phyloP scores from a whole-genome alignment of 2,113 vertebrate species.

The Amphiprion ocellaris region DNA sequence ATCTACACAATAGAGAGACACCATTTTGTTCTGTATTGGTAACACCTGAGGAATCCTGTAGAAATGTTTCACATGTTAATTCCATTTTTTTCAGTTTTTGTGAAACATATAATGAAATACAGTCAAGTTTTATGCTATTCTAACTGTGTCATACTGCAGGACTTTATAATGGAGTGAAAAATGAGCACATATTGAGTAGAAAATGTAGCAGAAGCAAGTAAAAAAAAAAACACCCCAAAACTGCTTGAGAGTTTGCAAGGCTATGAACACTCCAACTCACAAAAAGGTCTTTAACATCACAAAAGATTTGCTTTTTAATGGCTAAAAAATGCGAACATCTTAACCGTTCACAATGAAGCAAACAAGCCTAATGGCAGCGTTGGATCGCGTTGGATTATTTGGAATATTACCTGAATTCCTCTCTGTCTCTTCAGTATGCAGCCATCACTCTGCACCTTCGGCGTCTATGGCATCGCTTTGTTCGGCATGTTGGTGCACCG shows the following conservation, averaged over 20 bases:
- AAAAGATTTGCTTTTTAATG: neutral
- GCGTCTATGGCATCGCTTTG: constrained; percentile 14
- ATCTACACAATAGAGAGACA: too few species aligned
- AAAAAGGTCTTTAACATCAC: neutral
- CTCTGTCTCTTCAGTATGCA: constrained; percentile 5
- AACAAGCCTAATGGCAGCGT: neutral
- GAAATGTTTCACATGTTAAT: too few species aligned
- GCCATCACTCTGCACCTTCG: constrained; percentile 20
- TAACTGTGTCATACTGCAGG: too few species aligned
- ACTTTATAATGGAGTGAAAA: too few species aligned
- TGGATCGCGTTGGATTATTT: neutral
- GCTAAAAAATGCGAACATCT: neutral
- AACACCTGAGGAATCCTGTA: too few species aligned
- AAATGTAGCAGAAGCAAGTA: too few species aligned
- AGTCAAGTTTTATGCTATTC: too few species aligned
- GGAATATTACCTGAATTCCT: neutral
- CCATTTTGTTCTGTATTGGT: too few species aligned
- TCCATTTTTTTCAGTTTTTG: too few species aligned
- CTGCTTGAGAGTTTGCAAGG: neutral
- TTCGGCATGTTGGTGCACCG: constrained; percentile 27
- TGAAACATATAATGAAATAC: too few species aligned
- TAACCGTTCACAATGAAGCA: neutral
- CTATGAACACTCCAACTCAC: neutral
- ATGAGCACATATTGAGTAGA: too few species aligned
- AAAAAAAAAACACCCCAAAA: too few species aligned